phyloP scores from a whole-genome alignment of 2,888 invertebrate genomes.

The Sclerodermus sp. region DNA sequence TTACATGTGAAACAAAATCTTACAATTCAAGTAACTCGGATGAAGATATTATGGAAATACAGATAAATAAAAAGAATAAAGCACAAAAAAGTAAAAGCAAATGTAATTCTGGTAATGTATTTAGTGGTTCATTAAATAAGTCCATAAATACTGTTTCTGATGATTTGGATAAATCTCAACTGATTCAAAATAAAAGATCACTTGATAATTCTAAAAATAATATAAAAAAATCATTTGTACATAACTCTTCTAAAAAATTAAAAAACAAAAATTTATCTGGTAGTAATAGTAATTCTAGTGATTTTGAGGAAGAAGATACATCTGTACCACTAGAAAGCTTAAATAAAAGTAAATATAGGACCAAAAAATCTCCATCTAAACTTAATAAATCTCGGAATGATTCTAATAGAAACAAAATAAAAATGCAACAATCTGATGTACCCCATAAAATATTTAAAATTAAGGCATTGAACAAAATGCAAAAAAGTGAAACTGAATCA shows the following conservation, averaged over 20 bases:
- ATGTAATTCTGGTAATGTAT: not conserved
- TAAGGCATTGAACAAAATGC: not conserved
- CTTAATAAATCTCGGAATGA: not conserved
- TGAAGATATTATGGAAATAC: not conserved
- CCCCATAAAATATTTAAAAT: slow-evolving; percentile 6
- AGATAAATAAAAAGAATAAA: slow-evolving; percentile 1
- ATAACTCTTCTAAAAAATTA: too few species aligned
- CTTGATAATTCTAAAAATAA: too few species aligned
- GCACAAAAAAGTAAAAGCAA: not conserved
- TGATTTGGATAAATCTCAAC: too few species aligned
- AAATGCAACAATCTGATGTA: not conserved
- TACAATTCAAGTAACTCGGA: not conserved
- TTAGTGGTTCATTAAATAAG: too few species aligned
- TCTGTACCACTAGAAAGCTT: too few species aligned
- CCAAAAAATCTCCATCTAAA: not conserved
- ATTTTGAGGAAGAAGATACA: too few species aligned
- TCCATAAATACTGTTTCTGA: too few species aligned
- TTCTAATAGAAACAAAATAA: slow-evolving; percentile 1
- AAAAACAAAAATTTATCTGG: too few species aligned
- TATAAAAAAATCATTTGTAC: too few species aligned
- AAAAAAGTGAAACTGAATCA: slow-evolving; percentile 19
- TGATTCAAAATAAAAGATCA: too few species aligned
- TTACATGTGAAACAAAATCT: not conserved
- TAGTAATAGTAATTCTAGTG: too few species aligned
- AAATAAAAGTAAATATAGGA: too few species aligned